Percentiles rank a stretch among this genome's conserved stretches.
These are phyloP conservation scores for Genyomyrus donnyi DNA, from an alignment of 2,113 vertebrate species.

Conservation along the genomic window DNA sequence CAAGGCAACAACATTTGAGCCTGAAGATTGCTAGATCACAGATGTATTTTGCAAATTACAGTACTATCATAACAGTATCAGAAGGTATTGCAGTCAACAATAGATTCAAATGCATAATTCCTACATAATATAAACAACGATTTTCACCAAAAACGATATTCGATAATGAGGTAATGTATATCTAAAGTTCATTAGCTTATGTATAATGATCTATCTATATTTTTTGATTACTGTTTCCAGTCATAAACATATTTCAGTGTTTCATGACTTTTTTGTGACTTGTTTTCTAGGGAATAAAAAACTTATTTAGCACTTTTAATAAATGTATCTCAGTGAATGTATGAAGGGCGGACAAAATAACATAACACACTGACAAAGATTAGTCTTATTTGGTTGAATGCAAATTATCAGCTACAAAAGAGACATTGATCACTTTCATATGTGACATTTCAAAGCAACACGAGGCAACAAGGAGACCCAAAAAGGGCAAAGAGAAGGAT, in stretches of 20 bases:
- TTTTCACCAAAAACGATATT: background rate
- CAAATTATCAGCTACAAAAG: background rate
- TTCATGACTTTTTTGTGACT: background rate
- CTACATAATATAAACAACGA: background rate
- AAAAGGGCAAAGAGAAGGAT: background rate
- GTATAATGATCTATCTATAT: background rate
- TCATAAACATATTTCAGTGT: background rate
- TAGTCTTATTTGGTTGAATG: background rate
- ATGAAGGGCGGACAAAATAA: background rate
- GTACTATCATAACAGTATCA: background rate
- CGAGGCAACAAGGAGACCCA: background rate
- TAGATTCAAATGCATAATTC: background rate
- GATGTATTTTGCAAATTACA: background rate
- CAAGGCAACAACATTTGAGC: background rate
- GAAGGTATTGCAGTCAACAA: background rate
- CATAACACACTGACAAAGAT: background rate
- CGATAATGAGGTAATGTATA: background rate
- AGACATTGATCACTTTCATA: background rate
- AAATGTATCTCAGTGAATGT: background rate
- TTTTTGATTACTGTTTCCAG: background rate
- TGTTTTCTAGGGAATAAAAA: background rate
- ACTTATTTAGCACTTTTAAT: background rate
- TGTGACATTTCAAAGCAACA: background rate
- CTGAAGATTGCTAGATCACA: background rate
- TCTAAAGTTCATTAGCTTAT: background rate